Evolutionary conservation across 2,888 invertebrate species (phyloP), one percentile per base, ranked within the genome.

Genomic region (Watsonalla cultraria): DNA sequence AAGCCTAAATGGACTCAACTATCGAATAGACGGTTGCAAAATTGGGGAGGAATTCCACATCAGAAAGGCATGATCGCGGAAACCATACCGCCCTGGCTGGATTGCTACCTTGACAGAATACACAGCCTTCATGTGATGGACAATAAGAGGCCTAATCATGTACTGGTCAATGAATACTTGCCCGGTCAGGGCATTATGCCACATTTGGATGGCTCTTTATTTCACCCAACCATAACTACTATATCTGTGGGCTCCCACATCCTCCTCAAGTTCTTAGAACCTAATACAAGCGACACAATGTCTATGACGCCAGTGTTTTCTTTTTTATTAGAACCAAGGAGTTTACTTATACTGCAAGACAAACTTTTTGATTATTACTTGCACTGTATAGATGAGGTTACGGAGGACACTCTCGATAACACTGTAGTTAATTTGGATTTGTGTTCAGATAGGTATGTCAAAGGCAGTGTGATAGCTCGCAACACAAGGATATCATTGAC

Each of bases 101-200:
- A 93, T 4, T 50, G 74, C 13, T 95, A 95, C 72, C 90, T 96
- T 24, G 91, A 95, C 46, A 94, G 92, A 86, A 93, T 98, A 57
- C 91, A 93, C 62, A 79, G 86, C 8, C 82, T 97, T 6, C 91
- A 93, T 65, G 72, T 95, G 45, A 97, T 98, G 90, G 93, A 92
- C 48, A 92, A 92, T 4, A 93, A 93, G 60, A 92, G 91, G 57
- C 96, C 98, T 0, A 99, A 99, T 83, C 99, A 99, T 90, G 95
- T 98, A 0, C 89, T 99, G 42, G 94, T 99, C 0, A 99, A 99
- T 90, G 99, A 99, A 84, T 99, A 99, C 86, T 81, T 93, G 58
- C 92, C 98, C 0, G 97, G 97, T 0, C 98, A 99, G 87, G 99
- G 99, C 11, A 99, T 99, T 58, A 96, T 99, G 96, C 96, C 99